These are phyloP conservation scores for Antennarius striatus DNA, from an alignment of 2,113 vertebrate genomes.

Conservation along the genomic window DNA sequence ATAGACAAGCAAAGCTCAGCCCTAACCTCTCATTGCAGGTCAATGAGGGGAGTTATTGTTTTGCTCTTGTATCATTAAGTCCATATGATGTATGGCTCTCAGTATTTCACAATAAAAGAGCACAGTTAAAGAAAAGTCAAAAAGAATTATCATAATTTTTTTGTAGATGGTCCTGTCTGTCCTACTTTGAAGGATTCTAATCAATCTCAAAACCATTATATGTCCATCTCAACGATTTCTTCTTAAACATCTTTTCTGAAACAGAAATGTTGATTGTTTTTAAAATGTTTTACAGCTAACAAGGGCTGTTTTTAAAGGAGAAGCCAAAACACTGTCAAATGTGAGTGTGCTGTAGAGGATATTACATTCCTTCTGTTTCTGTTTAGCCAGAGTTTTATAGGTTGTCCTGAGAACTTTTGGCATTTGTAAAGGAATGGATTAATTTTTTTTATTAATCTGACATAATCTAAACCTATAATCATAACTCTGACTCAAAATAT, in stretches of 20 bases:
- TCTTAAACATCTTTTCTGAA: no score
- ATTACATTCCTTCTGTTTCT: constrained; percentile 1
- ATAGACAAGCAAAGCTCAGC: background rate
- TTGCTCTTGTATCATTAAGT: no score
- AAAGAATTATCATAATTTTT: background rate
- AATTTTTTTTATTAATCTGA: constrained; percentile 5
- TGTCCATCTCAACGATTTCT: background rate
- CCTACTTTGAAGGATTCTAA: no score
- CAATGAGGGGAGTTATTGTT: no score
- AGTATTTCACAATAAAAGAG: background rate
- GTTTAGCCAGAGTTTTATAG: constrained; percentile 7
- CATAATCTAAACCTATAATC: background rate
- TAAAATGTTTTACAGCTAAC: background rate
- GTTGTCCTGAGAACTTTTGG: background rate
- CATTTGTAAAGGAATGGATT: constrained; percentile 9
- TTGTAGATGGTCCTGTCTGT: background rate
- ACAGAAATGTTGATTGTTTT: background rate
- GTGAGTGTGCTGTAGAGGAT: background rate
- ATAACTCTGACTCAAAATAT: constrained; percentile 10
- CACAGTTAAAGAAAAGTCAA: background rate
- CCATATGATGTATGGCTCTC: background rate
- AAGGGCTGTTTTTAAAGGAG: background rate
- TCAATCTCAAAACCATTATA: background rate
- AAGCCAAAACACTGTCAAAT: background rate
- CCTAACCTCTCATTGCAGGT: background rate